Evolutionary conservation across 2,888 invertebrate species (phyloP).

Genomic region (Drosophila mettleri): DNA sequence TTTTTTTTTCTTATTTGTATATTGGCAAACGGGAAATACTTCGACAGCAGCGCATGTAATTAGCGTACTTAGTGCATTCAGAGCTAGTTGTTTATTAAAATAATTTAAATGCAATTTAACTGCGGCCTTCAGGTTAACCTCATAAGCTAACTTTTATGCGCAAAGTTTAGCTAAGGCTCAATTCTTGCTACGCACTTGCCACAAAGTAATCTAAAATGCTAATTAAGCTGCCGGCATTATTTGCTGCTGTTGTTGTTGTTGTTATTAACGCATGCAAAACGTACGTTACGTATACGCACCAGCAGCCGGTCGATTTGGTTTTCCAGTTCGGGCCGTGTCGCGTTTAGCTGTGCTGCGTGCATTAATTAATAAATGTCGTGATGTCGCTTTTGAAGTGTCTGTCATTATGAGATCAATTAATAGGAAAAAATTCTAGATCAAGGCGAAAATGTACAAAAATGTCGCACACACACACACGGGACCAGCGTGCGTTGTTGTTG

Average conservation of each 20-base stretch:
- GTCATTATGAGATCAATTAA: slow-evolving; percentile 84
- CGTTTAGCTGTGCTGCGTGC: slow-evolving; percentile 55
- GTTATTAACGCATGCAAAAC: slow-evolving; percentile 64
- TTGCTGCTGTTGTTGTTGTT: slow-evolving; percentile 36
- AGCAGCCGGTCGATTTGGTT: slow-evolving; percentile 39
- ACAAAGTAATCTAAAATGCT: slow-evolving; percentile 77
- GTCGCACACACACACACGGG: slow-evolving; percentile 65
- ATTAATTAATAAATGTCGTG: slow-evolving; percentile 83
- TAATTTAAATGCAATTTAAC: slow-evolving; percentile 56
- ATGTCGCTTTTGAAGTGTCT: slow-evolving; percentile 82
- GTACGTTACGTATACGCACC: slow-evolving; percentile 70
- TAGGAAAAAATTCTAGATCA: slow-evolving; percentile 84
- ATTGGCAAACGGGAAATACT: slow-evolving; percentile 66
- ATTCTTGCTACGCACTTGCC: slow-evolving; percentile 71
- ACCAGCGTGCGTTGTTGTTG: slow-evolving; percentile 49
- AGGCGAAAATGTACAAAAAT: slow-evolving; percentile 77
- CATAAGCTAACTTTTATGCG: slow-evolving; percentile 52
- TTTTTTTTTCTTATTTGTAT: slow-evolving; percentile 19
- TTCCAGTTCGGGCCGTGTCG: slow-evolving; percentile 41
- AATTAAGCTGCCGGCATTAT: slow-evolving; percentile 82
- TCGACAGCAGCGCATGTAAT: slow-evolving; percentile 48
- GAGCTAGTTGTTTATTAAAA: slow-evolving; percentile 35
- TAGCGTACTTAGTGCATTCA: slow-evolving; percentile 46
- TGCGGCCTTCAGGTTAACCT: slow-evolving; percentile 65
- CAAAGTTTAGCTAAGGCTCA: slow-evolving; percentile 24